Base-by-base conservation (phyloP, 2,797 vertebrate genomes). In the Siniperca undulata region DNA sequence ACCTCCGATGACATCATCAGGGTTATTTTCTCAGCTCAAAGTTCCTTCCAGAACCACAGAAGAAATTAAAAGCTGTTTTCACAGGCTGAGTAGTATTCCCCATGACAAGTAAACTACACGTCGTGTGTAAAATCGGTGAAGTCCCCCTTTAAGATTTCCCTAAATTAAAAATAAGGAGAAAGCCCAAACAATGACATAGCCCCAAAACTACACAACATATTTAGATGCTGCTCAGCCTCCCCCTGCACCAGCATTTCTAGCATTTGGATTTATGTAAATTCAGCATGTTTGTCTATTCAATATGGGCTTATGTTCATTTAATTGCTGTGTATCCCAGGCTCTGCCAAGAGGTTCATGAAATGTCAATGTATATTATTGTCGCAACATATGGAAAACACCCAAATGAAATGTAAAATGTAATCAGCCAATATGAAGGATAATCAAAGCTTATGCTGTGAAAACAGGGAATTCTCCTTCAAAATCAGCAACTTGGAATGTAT, bases 211-310 rank as follows among this genome's bases (percentile, higher is more conserved):
- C 6, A 42, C 5, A 17, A 17, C 34, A 34, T 13, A 34, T n/a
- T 3, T 11, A n/a, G 3, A 50, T 64, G 19, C 65, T 62, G 70
- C 62, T 70, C 70, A 58, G 42, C 34, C 66, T 66, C 60, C 66
- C 53, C 12, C n/a, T 42, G 27, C 48, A n/a, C 27, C 0, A 27
- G 42, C 70, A 34, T 17, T 40, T 42, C 44, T 34, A 17, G 30
- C 27, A 55, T 65, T 50, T 60, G 5, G 48, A 76, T 69, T 64
- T 77, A 74, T 78, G 68, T 65, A 16, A 14, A 74, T 59, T 56
- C 84, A 74, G 70, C 68, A 60, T 65, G 27, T 80, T 64, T 53
- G 30, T 50, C 19, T 27, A 6, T 58, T 60, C 30, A 44, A 3
- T 30, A 20, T 22, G 38, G 20, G 34, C 53, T 74, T 17, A 22